Evolutionary conservation across 2,113 vertebrate species (phyloP).

Genomic region (Xenotilapia flavipinnis): DNA sequence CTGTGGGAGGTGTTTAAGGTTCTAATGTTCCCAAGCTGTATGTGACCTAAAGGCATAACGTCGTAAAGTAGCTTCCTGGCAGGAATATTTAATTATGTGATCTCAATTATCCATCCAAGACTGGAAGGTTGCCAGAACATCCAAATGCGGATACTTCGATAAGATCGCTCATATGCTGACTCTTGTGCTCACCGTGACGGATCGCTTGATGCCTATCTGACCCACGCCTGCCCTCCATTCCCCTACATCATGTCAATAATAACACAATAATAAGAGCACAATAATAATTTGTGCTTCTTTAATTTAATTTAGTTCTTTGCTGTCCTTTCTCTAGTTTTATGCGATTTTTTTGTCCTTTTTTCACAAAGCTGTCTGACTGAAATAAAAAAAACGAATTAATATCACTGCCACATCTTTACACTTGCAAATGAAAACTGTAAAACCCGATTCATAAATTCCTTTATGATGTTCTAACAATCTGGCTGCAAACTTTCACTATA

Average conservation of each 20-base stretch:
- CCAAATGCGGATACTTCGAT: neutral
- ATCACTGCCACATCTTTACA: neutral
- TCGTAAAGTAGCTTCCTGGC: neutral
- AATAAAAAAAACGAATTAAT: neutral
- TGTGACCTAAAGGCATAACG: neutral
- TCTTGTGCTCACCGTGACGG: neutral
- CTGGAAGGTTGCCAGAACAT: neutral
- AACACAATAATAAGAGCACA: neutral
- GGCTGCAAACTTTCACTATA: neutral
- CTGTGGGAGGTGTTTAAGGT: neutral
- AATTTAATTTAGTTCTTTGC: neutral
- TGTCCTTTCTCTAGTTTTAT: neutral
- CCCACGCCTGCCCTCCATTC: neutral
- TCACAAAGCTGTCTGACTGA: neutral
- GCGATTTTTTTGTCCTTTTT: neutral
- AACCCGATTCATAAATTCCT: neutral
- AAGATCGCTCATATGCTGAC: neutral
- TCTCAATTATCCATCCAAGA: neutral
- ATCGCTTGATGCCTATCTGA: constrained; percentile 7
- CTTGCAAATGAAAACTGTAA: neutral
- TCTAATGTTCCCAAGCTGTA: neutral
- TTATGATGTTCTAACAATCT: neutral
- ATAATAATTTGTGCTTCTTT: neutral
- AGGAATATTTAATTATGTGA: neutral
- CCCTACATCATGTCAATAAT: neutral